Evolutionary conservation across 2,113 vertebrate species (phyloP), one percentile per base, ranked within the genome.

Genomic region (Labeo rohita): DNA sequence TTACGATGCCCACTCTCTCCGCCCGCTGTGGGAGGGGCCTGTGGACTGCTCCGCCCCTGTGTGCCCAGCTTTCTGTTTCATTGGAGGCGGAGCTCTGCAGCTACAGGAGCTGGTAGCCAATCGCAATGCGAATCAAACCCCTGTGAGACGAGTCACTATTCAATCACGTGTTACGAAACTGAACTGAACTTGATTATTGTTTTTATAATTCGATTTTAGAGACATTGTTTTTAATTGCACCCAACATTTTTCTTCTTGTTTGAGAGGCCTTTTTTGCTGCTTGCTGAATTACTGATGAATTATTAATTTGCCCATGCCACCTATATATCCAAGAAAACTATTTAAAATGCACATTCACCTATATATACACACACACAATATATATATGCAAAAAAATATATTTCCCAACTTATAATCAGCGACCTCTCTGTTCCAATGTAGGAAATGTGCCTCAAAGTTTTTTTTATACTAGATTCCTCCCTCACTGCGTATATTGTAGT

Each of bases 61-160:
- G 36, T 99, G 98, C 87, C 98, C 98, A 0, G 98, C 98, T 18
- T 99, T 99, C 91, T 98, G 97, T 88, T 99, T 99, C 92, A 98
- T 99, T 0, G 98, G 98, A 0, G 98, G 98, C 0, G 98, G 98
- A 0, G 97, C 97, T 0, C 94, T 99, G 49, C 97, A 99, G 85
- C 94, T 99, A 9, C 98, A 99, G 90, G 98, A 99, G 94, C 94
- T 98, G 36, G 98, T 98, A 88, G 96, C 96, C 91, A 96, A 96
- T 91, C 97, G 96, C 56, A 95, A 92, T 0, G 93, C 95, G 8
- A 95, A 96, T 88, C 95, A 93, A 91, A 94, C 94, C 2, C 96
- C 97, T 0, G 97, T 98, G 86, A 91, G 97, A 21, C 96, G 97
- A 91, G 97, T 98, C 52, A 97, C 96, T 90, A 97, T 98, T 5